phyloP scores from a whole-genome alignment of 2,888 invertebrate genomes.

The Cataglyphis rosenhaueri region DNA sequence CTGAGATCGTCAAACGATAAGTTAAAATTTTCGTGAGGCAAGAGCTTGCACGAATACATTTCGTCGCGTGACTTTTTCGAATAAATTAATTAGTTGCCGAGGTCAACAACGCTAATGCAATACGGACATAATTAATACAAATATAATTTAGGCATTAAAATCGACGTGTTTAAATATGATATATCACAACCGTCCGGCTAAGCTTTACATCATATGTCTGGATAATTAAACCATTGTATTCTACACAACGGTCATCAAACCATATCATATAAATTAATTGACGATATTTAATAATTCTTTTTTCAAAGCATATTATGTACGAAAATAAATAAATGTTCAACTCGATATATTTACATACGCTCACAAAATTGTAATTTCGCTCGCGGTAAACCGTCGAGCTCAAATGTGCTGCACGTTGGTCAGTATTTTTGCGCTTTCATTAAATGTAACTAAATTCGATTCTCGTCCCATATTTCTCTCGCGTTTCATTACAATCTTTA shows the following conservation, averaged over 20 bases:
- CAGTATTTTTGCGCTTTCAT: slow-evolving; percentile 11
- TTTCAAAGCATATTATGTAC: neutral
- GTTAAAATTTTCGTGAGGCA: neutral
- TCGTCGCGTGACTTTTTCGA: neutral
- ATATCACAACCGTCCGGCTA: slow-evolving; percentile 18
- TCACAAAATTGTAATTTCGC: slow-evolving; percentile 35
- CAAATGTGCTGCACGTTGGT: neutral
- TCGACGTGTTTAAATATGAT: slow-evolving; percentile 33
- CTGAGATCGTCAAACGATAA: neutral
- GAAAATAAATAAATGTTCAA: slow-evolving; percentile 26
- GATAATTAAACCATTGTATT: slow-evolving; percentile 46
- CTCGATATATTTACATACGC: slow-evolving; percentile 19
- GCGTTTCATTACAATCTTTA: neutral
- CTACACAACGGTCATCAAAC: neutral
- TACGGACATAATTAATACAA: neutral
- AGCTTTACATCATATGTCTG: slow-evolving; percentile 26
- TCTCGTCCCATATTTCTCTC: neutral
- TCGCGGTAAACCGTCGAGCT: slow-evolving; percentile 35
- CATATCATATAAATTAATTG: slow-evolving; percentile 36
- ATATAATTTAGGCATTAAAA: slow-evolving; percentile 28
- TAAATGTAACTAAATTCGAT: slow-evolving; percentile 2
- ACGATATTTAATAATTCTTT: slow-evolving; percentile 27
- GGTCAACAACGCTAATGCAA: slow-evolving; percentile 12
- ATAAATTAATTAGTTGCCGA: slow-evolving; percentile 18
- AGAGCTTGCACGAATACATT: neutral